phyloP scores from a whole-genome alignment of 2,113 vertebrate genomes.

The Dasypus novemcinctus region DNA sequence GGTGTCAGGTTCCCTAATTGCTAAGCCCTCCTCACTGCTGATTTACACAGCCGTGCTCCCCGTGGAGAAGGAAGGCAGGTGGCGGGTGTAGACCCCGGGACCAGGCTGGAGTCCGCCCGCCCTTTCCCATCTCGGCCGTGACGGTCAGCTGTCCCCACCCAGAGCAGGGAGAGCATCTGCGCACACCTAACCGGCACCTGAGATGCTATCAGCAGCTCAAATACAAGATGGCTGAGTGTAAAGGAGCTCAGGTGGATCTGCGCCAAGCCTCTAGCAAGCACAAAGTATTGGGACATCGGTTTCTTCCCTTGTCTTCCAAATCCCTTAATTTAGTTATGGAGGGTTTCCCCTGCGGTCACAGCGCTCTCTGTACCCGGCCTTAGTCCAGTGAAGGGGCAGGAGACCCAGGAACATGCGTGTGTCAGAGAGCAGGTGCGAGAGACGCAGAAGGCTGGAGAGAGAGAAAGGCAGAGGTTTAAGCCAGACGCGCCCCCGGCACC shows the following conservation, averaged over 20 bases:
- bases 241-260: conserved; percentile 80
- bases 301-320: conserved; percentile 80
- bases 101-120: neutral
- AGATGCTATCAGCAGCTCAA: neutral
- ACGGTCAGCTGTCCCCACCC: neutral
- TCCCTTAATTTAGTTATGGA: conserved; percentile 71
- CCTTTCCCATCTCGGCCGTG: neutral
- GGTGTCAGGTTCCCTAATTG: conserved; percentile 34
- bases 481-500: neutral
- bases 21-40: neutral
- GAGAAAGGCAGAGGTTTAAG: neutral
- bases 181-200: neutral
- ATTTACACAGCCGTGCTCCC: neutral
- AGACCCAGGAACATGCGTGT: neutral
- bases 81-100: too few species aligned
- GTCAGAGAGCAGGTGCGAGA: neutral
- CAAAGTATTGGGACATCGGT: conserved; percentile 77
- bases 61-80: neutral
- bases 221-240: conserved; percentile 49
- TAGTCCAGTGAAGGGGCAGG: conserved; percentile 9
- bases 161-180: neutral
- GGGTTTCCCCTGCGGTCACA: conserved; percentile 49
- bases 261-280: conserved; percentile 72
- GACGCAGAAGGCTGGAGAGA: neutral
- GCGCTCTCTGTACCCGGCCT: conserved; percentile 66